A percentile compares a stretch with the other conserved stretches of the same genome.
Conservation (phyloP, 1,140 invertebrate species). For the Pseudomyrmex gracilis region DNA sequence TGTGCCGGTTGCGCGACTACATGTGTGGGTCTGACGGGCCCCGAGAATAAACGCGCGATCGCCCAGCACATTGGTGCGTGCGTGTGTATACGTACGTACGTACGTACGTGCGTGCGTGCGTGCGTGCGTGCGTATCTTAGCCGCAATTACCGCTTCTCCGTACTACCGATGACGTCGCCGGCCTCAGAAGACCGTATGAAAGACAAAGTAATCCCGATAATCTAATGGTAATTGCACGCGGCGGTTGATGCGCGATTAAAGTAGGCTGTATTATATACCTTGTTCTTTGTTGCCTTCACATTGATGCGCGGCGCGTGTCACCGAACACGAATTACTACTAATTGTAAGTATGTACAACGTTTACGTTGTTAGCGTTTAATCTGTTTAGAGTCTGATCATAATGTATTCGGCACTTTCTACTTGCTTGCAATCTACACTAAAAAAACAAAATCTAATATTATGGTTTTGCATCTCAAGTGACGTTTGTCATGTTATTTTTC, state of each 20-base stretch:
- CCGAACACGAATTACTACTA: too few relatives aligned
- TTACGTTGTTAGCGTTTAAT: conserved; percentile 11
- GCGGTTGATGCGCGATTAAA: conserved; percentile 53
- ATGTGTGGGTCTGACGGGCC: conserved; percentile 58
- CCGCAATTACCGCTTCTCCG: conserved; percentile 51
- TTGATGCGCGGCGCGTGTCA: neutral
- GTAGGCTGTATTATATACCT: conserved; percentile 32
- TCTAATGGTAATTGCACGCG: conserved; percentile 58
- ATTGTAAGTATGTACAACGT: neutral
- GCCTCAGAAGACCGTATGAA: conserved; percentile 39
- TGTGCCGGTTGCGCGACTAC: conserved; percentile 71
- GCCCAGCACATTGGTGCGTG: conserved; percentile 22
- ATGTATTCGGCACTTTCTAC: neutral
- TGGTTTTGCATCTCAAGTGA: neutral
- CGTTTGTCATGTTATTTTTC: neutral
- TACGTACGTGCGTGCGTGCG: conserved; percentile 7
- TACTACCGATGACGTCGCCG: conserved; percentile 22
- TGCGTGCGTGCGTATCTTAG: conserved; percentile 45
- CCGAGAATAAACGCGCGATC: conserved; percentile 46
- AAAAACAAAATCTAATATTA: neutral
- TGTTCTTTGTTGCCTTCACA: conserved; percentile 33
- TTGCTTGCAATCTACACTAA: neutral
- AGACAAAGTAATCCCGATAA: conserved; percentile 57
- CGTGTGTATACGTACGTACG: neutral
- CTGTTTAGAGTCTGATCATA: neutral